These are phyloP conservation scores for Sebastes cheni DNA, from an alignment of 2,797 vertebrate species.

Conservation along the genomic window DNA sequence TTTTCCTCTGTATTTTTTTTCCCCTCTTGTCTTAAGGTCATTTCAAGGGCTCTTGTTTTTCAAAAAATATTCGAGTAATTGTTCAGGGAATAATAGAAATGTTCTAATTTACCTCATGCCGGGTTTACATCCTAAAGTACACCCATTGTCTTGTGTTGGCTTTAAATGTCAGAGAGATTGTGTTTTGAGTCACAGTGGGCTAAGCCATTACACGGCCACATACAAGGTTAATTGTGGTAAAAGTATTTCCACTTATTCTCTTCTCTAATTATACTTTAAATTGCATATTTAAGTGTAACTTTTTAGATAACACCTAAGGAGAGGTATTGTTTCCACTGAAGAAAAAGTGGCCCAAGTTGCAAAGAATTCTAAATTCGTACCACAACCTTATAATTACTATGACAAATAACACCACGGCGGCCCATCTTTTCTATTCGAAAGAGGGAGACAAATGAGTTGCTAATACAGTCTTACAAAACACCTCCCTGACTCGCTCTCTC, in stretches of 20 bases:
- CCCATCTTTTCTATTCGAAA: conserved; percentile 59
- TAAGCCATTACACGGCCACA: conserved; percentile 85
- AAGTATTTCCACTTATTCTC: conserved; percentile 81
- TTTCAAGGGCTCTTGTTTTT: conserved; percentile 74
- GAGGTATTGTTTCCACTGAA: conserved; percentile 71
- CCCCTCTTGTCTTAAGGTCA: conserved; percentile 58
- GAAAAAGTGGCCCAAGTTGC: conserved; percentile 50
- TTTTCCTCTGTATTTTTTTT: conserved; percentile 23
- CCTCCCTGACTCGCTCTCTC: conserved; percentile 25
- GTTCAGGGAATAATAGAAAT: conserved; percentile 81
- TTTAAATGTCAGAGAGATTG: conserved; percentile 85
- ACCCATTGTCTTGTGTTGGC: conserved; percentile 78
- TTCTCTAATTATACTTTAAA: conserved; percentile 81
- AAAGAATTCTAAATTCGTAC: conserved; percentile 65
- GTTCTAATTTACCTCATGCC: conserved; percentile 84
- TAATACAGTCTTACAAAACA: conserved; percentile 59
- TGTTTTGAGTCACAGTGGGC: conserved; percentile 85
- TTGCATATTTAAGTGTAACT: conserved; percentile 79
- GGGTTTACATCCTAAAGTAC: conserved; percentile 77
- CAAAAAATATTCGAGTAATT: conserved; percentile 71
- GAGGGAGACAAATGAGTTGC: conserved; percentile 64
- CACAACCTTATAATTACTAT: conserved; percentile 66
- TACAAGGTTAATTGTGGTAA: conserved; percentile 86
- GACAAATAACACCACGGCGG: conserved; percentile 59
- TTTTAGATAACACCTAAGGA: conserved; percentile 77